These are phyloP conservation scores for Chymomyza procnemis DNA, from an alignment of 2,888 invertebrate species.

Conservation along the genomic window DNA sequence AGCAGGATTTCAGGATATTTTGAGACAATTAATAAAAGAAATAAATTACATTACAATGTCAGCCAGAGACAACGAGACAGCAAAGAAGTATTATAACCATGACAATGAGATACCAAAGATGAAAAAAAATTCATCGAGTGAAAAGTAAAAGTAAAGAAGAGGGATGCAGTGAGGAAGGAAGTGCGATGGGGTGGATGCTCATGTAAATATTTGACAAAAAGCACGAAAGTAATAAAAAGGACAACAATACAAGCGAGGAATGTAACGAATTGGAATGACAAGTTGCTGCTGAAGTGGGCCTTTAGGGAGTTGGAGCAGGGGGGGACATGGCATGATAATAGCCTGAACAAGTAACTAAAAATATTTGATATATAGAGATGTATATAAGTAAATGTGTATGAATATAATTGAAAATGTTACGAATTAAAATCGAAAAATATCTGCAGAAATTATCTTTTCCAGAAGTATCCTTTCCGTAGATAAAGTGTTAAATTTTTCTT, in stretches of 20 bases:
- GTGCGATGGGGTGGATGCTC: slow-evolving; percentile 5
- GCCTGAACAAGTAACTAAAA: too few relatives aligned
- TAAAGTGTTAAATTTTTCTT: too few relatives aligned
- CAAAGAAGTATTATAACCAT: not conserved
- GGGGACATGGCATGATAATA: not conserved
- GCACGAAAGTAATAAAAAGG: slow-evolving; percentile 24
- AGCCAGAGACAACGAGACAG: slow-evolving; percentile 26
- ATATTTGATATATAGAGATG: too few relatives aligned
- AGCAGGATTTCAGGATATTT: slow-evolving; percentile 50
- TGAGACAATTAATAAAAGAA: slow-evolving; percentile 64
- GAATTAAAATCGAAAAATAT: too few relatives aligned
- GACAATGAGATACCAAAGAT: slow-evolving; percentile 33
- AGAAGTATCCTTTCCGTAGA: too few relatives aligned
- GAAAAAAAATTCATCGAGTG: slow-evolving; percentile 20
- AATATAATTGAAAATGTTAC: too few relatives aligned
- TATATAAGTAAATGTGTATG: too few relatives aligned
- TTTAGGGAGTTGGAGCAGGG: not conserved
- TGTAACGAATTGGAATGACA: slow-evolving; percentile 67
- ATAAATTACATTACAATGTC: slow-evolving; percentile 34
- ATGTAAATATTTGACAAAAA: slow-evolving; percentile 65
- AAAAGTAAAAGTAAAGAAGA: slow-evolving; percentile 2
- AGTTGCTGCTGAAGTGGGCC: too few relatives aligned
- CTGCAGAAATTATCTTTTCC: too few relatives aligned
- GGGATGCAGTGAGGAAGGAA: slow-evolving; percentile 1
- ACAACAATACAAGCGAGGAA: slow-evolving; percentile 37